A percentile compares a stretch with the other conserved stretches of the same genome.
Conservation (phyloP, 1,140 invertebrate genomes). For the Heliconius hewitsoni region DNA sequence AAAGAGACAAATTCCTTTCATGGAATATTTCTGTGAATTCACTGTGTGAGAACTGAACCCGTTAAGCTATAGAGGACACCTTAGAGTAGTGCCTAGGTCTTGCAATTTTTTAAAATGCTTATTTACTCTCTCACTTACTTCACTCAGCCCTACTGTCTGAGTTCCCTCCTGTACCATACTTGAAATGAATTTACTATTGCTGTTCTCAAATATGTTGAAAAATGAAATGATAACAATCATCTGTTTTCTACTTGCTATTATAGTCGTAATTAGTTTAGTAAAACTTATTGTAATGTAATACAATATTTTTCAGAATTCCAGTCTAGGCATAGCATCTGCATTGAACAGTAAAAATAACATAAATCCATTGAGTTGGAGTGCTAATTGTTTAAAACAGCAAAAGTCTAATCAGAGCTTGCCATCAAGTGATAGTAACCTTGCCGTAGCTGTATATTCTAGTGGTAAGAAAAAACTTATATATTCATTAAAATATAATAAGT, state of each 20-base stretch:
- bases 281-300: neutral
- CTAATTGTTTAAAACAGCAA: slow-evolving; percentile 53
- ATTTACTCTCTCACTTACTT: too few species aligned
- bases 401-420: slow-evolving; percentile 63
- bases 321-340: slow-evolving; percentile 46
- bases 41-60: too few species aligned
- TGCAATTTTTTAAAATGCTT: too few species aligned
- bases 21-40: too few species aligned
- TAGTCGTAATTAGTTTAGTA: neutral
- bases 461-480: slow-evolving; percentile 41
- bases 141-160: too few species aligned
- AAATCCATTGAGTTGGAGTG: slow-evolving; percentile 60
- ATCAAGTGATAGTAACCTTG: slow-evolving; percentile 61
- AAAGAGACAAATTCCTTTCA: too few species aligned
- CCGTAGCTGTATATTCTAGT: slow-evolving; percentile 50
- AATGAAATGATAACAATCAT: neutral
- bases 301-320: slow-evolving; percentile 49
- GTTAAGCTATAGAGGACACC: too few species aligned
- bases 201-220: neutral
- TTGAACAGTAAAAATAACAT: slow-evolving; percentile 70
- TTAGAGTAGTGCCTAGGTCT: too few species aligned
- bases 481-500: neutral
- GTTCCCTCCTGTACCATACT: too few species aligned
- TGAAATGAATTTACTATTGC: neutral
- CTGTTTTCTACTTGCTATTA: neutral